phyloP scores from a whole-genome alignment of 2,113 vertebrate species.

The Hyperoodon ampullatus region DNA sequence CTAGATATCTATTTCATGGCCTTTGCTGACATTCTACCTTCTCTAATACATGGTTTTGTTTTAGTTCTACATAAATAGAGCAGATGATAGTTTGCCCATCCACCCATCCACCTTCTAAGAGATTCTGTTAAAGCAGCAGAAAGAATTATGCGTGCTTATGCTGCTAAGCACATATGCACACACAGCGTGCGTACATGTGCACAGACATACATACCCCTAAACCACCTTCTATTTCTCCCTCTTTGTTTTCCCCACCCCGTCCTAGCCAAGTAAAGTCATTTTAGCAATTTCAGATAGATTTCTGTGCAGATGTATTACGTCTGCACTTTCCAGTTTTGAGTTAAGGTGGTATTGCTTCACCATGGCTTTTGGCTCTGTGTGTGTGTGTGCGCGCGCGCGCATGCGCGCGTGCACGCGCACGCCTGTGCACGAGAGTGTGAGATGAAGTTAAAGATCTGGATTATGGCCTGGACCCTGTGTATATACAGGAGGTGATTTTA shows the following conservation, averaged over 20 bases:
- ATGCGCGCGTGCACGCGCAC: rapidly evolving
- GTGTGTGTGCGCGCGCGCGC: not conserved
- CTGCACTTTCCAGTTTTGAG: not conserved
- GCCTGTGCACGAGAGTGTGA: not conserved
- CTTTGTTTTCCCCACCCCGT: rapidly evolving
- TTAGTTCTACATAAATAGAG: not conserved
- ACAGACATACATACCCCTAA: no score
- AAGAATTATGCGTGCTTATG: not conserved
- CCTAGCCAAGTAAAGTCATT: not conserved
- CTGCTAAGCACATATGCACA: not conserved
- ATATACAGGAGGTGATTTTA: not conserved
- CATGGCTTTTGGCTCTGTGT: not conserved
- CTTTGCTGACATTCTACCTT: not conserved
- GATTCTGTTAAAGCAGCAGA: not conserved
- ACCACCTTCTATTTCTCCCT: not conserved
- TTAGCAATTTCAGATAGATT: not conserved
- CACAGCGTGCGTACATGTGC: no score
- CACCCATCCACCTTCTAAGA: not conserved
- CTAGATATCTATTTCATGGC: not conserved
- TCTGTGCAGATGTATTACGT: not conserved
- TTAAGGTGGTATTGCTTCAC: not conserved
- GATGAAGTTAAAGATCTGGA: not conserved
- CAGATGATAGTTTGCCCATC: not conserved
- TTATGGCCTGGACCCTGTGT: not conserved
- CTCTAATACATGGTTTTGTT: not conserved